These are phyloP conservation scores for Dryococelus australis DNA, from an alignment of 2,888 invertebrate genomes.

Conservation along the genomic window DNA sequence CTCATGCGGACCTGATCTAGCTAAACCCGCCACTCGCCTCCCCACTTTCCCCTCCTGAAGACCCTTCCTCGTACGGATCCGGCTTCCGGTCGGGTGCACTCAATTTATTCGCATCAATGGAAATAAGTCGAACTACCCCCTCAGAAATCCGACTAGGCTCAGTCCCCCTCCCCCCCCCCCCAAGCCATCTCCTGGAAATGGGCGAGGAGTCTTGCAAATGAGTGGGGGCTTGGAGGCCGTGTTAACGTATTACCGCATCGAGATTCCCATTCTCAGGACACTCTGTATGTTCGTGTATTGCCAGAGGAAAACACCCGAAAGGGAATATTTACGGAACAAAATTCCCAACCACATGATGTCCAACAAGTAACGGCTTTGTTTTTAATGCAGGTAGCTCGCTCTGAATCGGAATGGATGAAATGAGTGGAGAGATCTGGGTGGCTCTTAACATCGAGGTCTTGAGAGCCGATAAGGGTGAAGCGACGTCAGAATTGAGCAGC, in stretches of 20 bases:
- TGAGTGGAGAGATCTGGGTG: too few species aligned
- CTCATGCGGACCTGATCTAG: not conserved
- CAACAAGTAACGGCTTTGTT: too few species aligned
- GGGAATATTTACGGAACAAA: too few species aligned
- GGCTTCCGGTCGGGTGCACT: not conserved
- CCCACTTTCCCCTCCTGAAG: not conserved
- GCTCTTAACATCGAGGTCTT: too few species aligned
- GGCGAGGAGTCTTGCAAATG: constrained; percentile 10
- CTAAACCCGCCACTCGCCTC: not conserved
- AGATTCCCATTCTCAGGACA: not conserved
- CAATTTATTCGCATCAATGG: constrained; percentile 5
- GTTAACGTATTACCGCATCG: not conserved
- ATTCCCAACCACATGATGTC: too few species aligned
- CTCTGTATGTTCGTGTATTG: too few species aligned
- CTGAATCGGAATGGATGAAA: too few species aligned
- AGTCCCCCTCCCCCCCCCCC: not conserved
- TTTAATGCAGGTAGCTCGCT: too few species aligned
- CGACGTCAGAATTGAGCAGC: too few species aligned
- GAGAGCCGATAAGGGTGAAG: too few species aligned
- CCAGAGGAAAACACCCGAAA: too few species aligned
- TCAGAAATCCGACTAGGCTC: too few species aligned
- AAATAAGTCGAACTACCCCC: not conserved
- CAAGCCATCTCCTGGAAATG: not conserved
- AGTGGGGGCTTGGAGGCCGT: not conserved
- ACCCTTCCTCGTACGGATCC: not conserved